Evolutionary conservation across 2,797 vertebrate species (phyloP).

Genomic region (Gambelia wislizenii): DNA sequence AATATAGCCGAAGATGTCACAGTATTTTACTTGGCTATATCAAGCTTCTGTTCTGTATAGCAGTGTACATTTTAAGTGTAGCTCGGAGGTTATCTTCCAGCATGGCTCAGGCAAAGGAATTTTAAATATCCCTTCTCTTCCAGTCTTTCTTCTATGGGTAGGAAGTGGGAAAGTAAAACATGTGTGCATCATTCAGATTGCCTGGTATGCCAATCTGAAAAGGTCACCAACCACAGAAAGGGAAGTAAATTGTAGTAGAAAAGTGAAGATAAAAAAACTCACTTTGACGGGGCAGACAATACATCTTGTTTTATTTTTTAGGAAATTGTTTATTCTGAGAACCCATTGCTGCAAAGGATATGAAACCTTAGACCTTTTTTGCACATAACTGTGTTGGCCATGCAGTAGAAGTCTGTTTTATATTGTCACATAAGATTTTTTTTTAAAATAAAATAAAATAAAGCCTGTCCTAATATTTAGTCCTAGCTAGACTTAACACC

Average conservation of each 20-base stretch:
- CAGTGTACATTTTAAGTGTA: background rate
- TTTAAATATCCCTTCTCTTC: background rate
- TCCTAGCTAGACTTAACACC: background rate
- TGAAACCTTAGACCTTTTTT: background rate
- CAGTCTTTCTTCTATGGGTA: background rate
- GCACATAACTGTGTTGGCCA: background rate
- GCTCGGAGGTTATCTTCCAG: background rate
- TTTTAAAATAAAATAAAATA: background rate
- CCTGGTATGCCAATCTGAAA: background rate
- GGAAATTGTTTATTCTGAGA: background rate
- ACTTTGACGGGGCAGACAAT: background rate
- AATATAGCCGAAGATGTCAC: slow-evolving; percentile 18
- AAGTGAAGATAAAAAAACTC: slow-evolving; percentile 26
- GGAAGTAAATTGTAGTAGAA: background rate
- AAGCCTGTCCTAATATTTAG: background rate
- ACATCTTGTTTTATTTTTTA: background rate
- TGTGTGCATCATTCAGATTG: background rate
- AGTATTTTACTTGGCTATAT: slow-evolving; percentile 28
- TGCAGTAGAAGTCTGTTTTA: background rate
- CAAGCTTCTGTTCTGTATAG: slow-evolving; percentile 6
- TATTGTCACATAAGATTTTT: background rate
- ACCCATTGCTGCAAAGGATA: background rate
- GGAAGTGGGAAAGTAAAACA: background rate
- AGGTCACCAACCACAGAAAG: background rate
- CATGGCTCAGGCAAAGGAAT: background rate